Conservation (phyloP, 92 coral and sea anemone species). For the Porites lobata region DNA sequence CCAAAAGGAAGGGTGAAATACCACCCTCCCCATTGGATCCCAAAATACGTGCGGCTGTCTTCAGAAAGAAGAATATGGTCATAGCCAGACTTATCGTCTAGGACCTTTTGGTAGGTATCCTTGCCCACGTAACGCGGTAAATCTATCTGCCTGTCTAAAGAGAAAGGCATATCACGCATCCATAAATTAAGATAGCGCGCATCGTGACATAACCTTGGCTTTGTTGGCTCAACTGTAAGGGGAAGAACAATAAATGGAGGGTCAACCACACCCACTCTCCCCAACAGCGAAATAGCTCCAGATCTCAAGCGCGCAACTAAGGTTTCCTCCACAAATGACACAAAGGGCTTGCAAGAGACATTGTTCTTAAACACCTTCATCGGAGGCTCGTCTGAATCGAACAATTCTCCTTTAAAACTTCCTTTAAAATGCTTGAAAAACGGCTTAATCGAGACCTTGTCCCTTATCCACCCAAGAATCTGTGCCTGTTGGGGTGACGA, state of each 20-base stretch:
- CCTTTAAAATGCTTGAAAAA: constrained; percentile 45
- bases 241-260: constrained; percentile 45
- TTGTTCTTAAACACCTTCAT: not conserved
- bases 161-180: constrained; percentile 37
- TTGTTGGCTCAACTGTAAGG: constrained; percentile 62
- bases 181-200: constrained; percentile 30
- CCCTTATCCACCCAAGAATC: constrained; percentile 26
- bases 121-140: constrained; percentile 46
- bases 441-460: constrained; percentile 9
- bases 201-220: constrained; percentile 41
- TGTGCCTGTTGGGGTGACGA: constrained; percentile 23
- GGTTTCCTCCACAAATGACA: not conserved
- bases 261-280: constrained; percentile 33
- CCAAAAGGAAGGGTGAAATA: too few species aligned
- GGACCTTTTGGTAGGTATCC: too few species aligned
- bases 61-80: not conserved
- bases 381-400: constrained; percentile 45
- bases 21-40: too few species aligned
- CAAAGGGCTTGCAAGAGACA: constrained; percentile 4
- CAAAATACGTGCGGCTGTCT: too few species aligned
- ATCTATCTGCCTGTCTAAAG: constrained; percentile 21
- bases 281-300: constrained; percentile 20
- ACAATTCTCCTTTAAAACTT: constrained; percentile 38
- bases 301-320: not conserved
- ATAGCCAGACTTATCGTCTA: not conserved